These are phyloP conservation scores for Drosophila merina DNA, from an alignment of 2,888 invertebrate species.

Conservation along the genomic window DNA sequence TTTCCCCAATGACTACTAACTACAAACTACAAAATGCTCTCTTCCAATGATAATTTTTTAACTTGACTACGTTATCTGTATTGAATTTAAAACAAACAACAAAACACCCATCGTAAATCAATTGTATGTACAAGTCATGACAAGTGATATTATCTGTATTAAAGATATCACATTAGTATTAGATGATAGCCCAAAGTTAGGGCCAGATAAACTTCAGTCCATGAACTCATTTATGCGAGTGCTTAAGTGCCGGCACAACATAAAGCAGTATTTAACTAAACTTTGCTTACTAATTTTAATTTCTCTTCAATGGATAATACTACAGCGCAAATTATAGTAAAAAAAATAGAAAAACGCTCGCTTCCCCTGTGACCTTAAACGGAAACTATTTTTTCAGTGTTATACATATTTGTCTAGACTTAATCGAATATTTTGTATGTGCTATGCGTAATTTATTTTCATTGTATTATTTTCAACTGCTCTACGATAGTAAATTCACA, in stretches of 20 bases:
- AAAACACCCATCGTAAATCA: constrained; percentile 8
- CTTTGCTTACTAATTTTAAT: constrained; percentile 15
- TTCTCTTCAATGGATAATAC: constrained; percentile 24
- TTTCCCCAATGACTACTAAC: constrained; percentile 20
- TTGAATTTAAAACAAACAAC: constrained; percentile 1
- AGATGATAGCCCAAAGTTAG: constrained; percentile 8
- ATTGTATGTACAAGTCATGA: constrained; percentile 29
- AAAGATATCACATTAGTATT: constrained; percentile 21
- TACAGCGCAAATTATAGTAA: constrained; percentile 10
- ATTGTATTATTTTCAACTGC: constrained; percentile 53
- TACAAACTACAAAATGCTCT: constrained; percentile 26
- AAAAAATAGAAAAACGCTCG: constrained; percentile 38
- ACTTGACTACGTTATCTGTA: constrained; percentile 32
- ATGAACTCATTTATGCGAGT: constrained; percentile 20
- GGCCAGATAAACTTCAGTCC: constrained; percentile 28
- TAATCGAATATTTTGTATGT: constrained; percentile 48
- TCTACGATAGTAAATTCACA: constrained; percentile 22
- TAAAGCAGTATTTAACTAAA: constrained; percentile 19
- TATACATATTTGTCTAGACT: constrained; percentile 42
- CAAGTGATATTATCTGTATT: constrained; percentile 28
- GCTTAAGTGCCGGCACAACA: constrained; percentile 12
- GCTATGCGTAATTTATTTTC: constrained; percentile 54
- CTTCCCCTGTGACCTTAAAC: constrained; percentile 54
- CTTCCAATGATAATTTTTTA: constrained; percentile 23
- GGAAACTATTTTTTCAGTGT: constrained; percentile 42